Base-by-base conservation (phyloP, 2,113 vertebrate genomes). In the Callipepla californica region DNA sequence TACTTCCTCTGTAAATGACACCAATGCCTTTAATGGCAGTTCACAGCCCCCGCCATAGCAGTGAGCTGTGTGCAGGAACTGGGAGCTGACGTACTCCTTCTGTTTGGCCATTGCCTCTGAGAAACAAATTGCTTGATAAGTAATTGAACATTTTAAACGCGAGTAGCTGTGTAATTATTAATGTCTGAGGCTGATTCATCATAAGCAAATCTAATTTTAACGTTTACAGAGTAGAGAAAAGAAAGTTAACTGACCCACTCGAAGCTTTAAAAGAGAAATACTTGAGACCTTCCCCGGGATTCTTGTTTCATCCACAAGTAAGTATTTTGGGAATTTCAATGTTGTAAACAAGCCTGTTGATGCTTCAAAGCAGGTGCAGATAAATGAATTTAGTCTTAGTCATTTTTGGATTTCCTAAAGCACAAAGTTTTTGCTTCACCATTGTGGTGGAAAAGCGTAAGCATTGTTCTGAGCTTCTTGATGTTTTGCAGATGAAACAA, bases 141-240 rank as follows among this genome's bases (percentile, higher is more conserved):
- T 90, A 92, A 83, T 62, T 89, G 85, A 68, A 69, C 93, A 9
- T 89, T 93, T 94, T 77, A 84, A 95, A 94, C 85, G 66, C 91
- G 75, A 92, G 34, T 87, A 87, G 69, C 85, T 97, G 50, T 93
- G 21, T 85, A 53, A 81, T 78, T 81, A 87, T 55, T 94, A 91
- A 92, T 96, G 42, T 53, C 51, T 85, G 92, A 96, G 86, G 93
- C 87, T 67, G 93, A 97, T 79, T 97, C 93, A 96, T 97, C 95
- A 96, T 86, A 76, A 87, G 67, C 81, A 97, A 97, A 96, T 98
- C 95, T 97, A 98, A 98, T 98, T 99, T 98, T 98, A 98, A 98
- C 96, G 96, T 99, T 99, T 98, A 98, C 99, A 99, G 99, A 99
- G 99, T 99, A 99, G 99, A 99, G 98, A 99, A 99, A 98, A 99